Base-by-base conservation (phyloP, 2,888 invertebrate species). In the Caenorhabditis doughertyi region DNA sequence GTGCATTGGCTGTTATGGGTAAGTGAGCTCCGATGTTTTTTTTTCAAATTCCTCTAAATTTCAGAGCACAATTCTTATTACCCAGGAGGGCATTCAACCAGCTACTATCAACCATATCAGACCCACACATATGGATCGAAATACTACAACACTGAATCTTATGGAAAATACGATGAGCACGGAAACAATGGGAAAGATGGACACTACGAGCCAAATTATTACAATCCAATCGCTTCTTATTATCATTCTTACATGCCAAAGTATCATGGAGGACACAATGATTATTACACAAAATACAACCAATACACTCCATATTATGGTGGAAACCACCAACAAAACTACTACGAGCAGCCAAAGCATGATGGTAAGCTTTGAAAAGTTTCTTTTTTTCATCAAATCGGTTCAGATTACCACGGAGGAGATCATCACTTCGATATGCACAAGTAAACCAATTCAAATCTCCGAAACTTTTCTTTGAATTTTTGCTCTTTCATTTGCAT, bases 191-290 rank as follows among this genome's bases (percentile, higher is more conserved):
- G 70, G 60, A 73, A 73, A 21, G 65, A 80, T 27, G 11, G 23
- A 4, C 60, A 79, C 23, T 76, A 81, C 39, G 74, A 81, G 51
- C 81, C 74, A 35, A 23, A 25, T 11, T 74, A 81, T 39, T 76
- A 81, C 73, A 82, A 81, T 42, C 81, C 81, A 51, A 35, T 58
- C 25, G 65, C 81, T 11, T 58, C 62, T 21, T 81, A 81, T 25
- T 82, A 82, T 21, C 77, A 82, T 47, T 77, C 77, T 27, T 82
- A 77, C 67, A 70, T 70, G 64, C 82, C 82, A 55, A 82, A 82
- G 27, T 77, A 77, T 23, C 73, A 80, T 39, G 80, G 80, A 68
- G 77, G 77, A 42, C 68, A 70, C 21, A 32, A 82, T 7, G 76
- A 81, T 25, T 74, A 81, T 55, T 74, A 81, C 58, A 42, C 65